phyloP scores from a whole-genome alignment of 2,888 invertebrate genomes.

The Helicoverpa assulta region DNA sequence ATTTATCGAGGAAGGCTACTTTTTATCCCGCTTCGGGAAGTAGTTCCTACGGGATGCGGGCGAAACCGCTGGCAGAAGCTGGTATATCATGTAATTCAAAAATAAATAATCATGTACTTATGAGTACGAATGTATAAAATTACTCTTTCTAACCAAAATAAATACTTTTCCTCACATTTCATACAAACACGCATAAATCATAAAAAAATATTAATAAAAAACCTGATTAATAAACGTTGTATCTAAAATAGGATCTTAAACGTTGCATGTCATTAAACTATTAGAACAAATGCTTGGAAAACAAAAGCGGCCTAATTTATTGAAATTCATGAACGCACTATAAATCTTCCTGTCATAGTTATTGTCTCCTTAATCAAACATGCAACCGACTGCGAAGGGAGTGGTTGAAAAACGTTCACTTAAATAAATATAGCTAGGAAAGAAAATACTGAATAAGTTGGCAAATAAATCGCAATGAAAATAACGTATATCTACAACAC shows the following conservation, averaged over 20 bases:
- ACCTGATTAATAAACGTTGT: not conserved
- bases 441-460: not conserved
- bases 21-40: too few relatives aligned
- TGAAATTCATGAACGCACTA: conserved; percentile 21
- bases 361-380: conserved; percentile 19
- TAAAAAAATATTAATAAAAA: not conserved
- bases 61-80: too few relatives aligned
- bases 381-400: not conserved
- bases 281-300: conserved; percentile 40
- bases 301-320: conserved; percentile 32
- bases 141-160: too few relatives aligned
- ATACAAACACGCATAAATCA: not conserved
- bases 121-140: too few relatives aligned
- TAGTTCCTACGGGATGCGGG: too few relatives aligned
- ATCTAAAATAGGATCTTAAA: conserved; percentile 9
- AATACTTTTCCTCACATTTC: not conserved
- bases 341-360: conserved; percentile 22
- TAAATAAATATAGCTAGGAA: not conserved
- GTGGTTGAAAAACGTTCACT: not conserved
- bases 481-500: too few relatives aligned
- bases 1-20: too few relatives aligned
- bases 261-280: conserved; percentile 41
- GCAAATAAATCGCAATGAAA: not conserved
- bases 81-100: too few relatives aligned
- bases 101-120: too few relatives aligned